Percentiles rank a stretch among this genome's conserved stretches.
Conservation (phyloP, 2,113 vertebrate genomes). For the Onychorhynchus coronatus region DNA sequence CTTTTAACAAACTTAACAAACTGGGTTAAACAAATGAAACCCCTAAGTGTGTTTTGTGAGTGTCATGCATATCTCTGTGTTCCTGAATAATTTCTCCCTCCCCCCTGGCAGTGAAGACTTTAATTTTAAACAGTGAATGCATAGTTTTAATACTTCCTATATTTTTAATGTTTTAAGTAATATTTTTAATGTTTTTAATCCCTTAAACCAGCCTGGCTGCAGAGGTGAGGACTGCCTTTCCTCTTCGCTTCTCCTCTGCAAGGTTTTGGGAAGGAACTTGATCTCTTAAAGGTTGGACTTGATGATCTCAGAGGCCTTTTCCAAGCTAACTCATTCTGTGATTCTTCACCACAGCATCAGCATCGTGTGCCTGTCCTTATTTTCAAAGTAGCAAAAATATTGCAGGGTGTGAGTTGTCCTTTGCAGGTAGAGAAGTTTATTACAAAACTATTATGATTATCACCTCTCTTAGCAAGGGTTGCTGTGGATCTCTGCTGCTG, state of each 20-base stretch:
- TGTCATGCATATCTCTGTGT: neutral
- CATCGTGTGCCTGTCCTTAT: neutral
- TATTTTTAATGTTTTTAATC: neutral
- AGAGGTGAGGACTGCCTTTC: neutral
- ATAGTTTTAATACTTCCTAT: neutral
- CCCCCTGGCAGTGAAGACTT: neutral
- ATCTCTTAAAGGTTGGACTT: neutral
- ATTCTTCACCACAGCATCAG: neutral
- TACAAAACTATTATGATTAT: neutral
- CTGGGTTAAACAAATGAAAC: neutral
- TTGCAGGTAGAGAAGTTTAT: neutral
- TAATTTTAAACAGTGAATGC: neutral
- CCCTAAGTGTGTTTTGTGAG: neutral
- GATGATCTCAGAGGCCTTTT: neutral
- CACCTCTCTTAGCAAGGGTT: neutral
- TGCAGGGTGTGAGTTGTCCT: neutral
- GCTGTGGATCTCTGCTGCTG: neutral
- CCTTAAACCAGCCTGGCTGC: neutral
- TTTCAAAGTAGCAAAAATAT: neutral
- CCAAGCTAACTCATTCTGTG: neutral
- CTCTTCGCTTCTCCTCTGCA: neutral
- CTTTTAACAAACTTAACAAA: neutral
- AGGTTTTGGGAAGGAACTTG: neutral
- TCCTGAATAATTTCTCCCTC: neutral
- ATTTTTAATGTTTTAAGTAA: neutral